A percentile compares a stretch with the other conserved stretches of the same genome.
Evolutionary conservation across 2,797 vertebrate genomes (phyloP).

Genomic region (Cuculus canorus): DNA sequence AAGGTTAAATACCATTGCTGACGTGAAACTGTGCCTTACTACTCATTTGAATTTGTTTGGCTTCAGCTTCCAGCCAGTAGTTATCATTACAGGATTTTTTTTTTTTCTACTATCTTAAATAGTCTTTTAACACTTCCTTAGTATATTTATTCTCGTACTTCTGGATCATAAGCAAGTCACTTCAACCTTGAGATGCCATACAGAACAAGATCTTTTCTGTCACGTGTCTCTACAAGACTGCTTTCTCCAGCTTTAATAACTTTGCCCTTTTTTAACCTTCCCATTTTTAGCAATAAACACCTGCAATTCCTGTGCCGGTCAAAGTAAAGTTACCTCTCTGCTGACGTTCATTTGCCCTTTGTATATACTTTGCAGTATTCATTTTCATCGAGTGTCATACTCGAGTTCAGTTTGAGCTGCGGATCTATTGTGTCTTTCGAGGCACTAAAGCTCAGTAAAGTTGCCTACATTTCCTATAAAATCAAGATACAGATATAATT

Average conservation of each 20-base stretch:
- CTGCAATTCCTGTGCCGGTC: neutral
- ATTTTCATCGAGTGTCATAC: neutral
- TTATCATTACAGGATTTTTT: neutral
- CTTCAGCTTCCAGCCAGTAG: neutral
- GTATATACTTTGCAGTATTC: neutral
- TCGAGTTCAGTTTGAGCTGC: neutral
- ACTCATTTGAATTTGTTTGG: slow-evolving; percentile 26
- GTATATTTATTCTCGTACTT: neutral
- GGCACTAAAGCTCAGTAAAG: neutral
- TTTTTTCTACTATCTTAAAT: neutral
- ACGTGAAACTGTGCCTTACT: neutral
- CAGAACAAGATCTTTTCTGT: neutral
- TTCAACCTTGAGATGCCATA: neutral
- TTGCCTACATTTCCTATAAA: neutral
- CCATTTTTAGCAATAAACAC: neutral
- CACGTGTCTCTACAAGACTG: neutral
- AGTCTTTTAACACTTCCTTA: neutral
- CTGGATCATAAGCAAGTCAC: neutral
- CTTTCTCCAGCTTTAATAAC: neutral
- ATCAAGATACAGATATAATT: neutral
- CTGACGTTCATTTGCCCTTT: neutral
- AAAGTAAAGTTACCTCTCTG: neutral
- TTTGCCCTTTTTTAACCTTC: neutral
- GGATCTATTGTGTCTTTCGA: neutral
- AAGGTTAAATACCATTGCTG: slow-evolving; percentile 33